Conservation (phyloP, 2,113 vertebrate species). For the Fregata magnificens region DNA sequence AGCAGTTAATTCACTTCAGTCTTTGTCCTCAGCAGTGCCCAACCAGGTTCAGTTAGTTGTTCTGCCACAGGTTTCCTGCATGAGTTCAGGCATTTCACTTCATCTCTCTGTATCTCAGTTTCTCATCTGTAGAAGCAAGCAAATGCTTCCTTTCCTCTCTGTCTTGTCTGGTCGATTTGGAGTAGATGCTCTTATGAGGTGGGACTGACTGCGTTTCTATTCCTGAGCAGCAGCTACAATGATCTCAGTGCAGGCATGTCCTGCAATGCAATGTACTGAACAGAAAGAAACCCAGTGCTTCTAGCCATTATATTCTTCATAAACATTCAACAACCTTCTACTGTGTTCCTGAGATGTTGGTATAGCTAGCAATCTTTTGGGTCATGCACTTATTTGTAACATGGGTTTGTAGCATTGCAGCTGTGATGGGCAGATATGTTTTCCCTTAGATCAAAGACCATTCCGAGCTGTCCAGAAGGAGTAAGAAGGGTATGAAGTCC, state of each 20-base stretch:
- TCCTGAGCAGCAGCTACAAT: neutral
- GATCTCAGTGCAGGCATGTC: neutral
- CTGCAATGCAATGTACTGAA: neutral
- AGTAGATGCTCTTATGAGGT: neutral
- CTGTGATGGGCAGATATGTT: neutral
- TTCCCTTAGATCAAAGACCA: neutral
- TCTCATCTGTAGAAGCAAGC: neutral
- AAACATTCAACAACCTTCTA: neutral
- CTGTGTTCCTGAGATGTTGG: neutral
- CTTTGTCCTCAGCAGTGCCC: neutral
- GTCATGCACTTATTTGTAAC: fast-evolving
- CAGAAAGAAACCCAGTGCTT: neutral
- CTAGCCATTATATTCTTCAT: neutral
- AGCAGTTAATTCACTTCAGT: neutral
- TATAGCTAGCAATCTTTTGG: fast-evolving
- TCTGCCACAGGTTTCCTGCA: neutral
- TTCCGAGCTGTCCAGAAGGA: neutral
- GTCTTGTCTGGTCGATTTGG: fast-evolving
- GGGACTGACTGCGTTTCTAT: neutral
- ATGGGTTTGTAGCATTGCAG: neutral
- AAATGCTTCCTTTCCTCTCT: neutral
- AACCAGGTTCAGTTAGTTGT: neutral
- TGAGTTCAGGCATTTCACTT: neutral
- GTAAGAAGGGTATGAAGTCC: neutral
- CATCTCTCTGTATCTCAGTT: neutral